Percentiles rank a stretch among this genome's conserved stretches.
These are phyloP conservation scores for Catagonus wagneri DNA, from an alignment of 2,113 vertebrate species.

Conservation along the genomic window DNA sequence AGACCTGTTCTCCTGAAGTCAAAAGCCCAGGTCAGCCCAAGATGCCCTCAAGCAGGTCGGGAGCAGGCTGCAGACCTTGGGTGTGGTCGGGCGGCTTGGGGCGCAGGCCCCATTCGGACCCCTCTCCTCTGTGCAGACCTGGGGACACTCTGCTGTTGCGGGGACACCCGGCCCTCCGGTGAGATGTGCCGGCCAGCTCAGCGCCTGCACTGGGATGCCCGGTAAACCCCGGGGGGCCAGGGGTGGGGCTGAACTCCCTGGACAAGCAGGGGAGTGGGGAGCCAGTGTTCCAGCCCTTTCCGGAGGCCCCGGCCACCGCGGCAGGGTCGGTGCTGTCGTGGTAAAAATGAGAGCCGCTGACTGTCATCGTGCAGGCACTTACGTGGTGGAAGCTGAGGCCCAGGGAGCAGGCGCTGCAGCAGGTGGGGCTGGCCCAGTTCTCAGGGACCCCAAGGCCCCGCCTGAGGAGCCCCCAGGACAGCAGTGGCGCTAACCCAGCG, in stretches of 20 bases:
- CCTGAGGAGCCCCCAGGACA: neutral
- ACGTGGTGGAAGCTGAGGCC: neutral
- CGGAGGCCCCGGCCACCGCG: accelerated
- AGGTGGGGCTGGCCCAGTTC: neutral
- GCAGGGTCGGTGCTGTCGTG: accelerated
- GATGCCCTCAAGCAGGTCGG: neutral
- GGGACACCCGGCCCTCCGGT: neutral
- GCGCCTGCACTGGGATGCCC: neutral
- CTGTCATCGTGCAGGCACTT: accelerated
- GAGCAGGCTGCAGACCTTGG: neutral
- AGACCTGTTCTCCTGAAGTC: neutral
- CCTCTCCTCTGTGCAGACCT: neutral
- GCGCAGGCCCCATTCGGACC: accelerated
- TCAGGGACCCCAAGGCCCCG: neutral
- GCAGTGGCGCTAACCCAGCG: neutral
- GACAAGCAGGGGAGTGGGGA: accelerated
- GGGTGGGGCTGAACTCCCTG: accelerated
- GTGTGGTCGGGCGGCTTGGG: no score
- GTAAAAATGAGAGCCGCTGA: neutral
- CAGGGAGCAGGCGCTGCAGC: neutral
- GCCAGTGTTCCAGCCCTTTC: neutral
- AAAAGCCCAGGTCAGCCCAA: neutral
- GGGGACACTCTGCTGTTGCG: neutral
- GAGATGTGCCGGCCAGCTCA: neutral
- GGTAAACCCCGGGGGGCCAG: accelerated